Percentiles rank a stretch among this genome's conserved stretches.
phyloP scores from a whole-genome alignment of 2,888 invertebrate genomes.

The Patella caerulea region DNA sequence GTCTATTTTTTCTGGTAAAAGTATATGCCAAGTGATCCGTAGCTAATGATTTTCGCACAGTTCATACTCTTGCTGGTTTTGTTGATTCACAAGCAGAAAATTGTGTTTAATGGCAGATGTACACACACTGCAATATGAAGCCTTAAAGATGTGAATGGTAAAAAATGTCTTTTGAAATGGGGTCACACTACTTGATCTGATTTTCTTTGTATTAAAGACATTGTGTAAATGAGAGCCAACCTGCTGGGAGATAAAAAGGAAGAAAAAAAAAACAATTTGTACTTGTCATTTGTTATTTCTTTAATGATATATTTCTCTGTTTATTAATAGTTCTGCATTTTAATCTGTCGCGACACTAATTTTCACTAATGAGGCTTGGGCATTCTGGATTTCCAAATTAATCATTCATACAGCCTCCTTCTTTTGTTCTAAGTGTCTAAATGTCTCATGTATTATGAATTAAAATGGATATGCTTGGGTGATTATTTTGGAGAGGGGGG shows the following conservation, averaged over 20 bases:
- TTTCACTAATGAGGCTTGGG: not conserved
- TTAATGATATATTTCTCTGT: conserved; percentile 1
- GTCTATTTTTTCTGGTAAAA: too few relatives aligned
- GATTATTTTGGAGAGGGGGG: too few relatives aligned
- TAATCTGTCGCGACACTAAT: not conserved
- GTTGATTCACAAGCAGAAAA: not conserved
- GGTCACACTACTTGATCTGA: too few relatives aligned
- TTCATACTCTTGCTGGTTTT: not conserved
- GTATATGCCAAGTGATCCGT: not conserved
- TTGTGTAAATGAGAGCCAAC: too few relatives aligned
- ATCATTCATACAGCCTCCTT: not conserved
- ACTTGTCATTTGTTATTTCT: not conserved
- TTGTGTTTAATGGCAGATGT: too few relatives aligned
- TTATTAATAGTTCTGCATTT: not conserved
- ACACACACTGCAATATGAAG: too few relatives aligned
- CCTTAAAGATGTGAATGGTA: too few relatives aligned
- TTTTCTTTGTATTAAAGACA: too few relatives aligned
- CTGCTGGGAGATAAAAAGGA: too few relatives aligned
- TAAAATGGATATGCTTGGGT: too few relatives aligned
- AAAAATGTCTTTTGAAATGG: too few relatives aligned
- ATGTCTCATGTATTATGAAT: too few relatives aligned
- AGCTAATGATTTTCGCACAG: not conserved
- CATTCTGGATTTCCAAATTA: not conserved
- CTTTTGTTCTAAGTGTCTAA: conserved; percentile 7
- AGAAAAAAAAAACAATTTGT: not conserved